Evolutionary conservation across 2,888 invertebrate genomes (phyloP).

Genomic region (Apodemia hepburni): DNA sequence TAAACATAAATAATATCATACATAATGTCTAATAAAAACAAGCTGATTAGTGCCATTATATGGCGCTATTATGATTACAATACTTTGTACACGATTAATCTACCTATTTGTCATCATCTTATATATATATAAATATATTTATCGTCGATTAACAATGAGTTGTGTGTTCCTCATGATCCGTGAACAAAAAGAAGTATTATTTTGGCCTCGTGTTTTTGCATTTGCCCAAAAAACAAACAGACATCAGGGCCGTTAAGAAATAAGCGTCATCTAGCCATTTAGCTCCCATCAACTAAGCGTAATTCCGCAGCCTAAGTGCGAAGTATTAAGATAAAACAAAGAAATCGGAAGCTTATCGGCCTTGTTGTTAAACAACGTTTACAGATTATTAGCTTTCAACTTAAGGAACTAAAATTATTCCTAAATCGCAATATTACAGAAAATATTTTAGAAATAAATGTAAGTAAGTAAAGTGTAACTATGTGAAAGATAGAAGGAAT

Average conservation of each 20-base stretch:
- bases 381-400: neutral
- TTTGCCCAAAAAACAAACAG: slow-evolving; percentile 43
- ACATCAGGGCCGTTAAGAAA: slow-evolving; percentile 54
- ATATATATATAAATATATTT: slow-evolving; percentile 27
- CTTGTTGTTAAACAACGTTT: slow-evolving; percentile 41
- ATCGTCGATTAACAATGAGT: slow-evolving; percentile 33
- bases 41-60: too few relatives aligned
- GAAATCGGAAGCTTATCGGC: slow-evolving; percentile 60
- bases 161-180: slow-evolving; percentile 35
- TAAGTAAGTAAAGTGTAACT: too few relatives aligned
- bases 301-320: slow-evolving; percentile 64
- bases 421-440: neutral
- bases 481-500: too few relatives aligned
- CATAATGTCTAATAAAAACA: too few relatives aligned
- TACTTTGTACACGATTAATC: neutral
- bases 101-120: neutral
- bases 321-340: slow-evolving; percentile 57
- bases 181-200: slow-evolving; percentile 37
- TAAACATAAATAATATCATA: too few relatives aligned
- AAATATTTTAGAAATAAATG: too few relatives aligned
- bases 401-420: neutral
- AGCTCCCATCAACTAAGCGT: slow-evolving; percentile 70
- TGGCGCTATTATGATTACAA: too few relatives aligned
- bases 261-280: slow-evolving; percentile 65
- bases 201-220: slow-evolving; percentile 52